Evolutionary conservation across 2,113 vertebrate genomes (phyloP).

Genomic region (Pheucticus melanocephalus): DNA sequence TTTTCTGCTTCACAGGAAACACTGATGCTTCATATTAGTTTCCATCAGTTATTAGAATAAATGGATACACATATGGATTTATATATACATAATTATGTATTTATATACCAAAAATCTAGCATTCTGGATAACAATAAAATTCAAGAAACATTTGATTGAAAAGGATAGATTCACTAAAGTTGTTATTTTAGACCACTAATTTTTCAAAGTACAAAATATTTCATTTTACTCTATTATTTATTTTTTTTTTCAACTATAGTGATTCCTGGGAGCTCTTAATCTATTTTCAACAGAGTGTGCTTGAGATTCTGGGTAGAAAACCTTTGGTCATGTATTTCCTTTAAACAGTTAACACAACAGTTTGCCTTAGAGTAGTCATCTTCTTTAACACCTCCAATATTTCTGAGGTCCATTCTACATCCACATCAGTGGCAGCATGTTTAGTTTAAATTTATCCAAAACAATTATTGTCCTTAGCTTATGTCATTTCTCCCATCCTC

Average conservation of each 20-base stretch:
- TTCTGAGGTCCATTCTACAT: not conserved
- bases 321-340: not conserved
- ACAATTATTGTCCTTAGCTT: not conserved
- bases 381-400: not conserved
- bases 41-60: not conserved
- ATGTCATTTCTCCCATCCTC: not conserved
- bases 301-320: not conserved
- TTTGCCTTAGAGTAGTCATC: not conserved
- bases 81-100: not conserved
- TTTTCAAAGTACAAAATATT: not conserved
- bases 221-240: not conserved
- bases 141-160: not conserved
- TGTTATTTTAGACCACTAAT: not conserved
- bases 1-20: slow-evolving; percentile 30
- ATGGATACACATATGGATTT: not conserved
- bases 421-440: not conserved
- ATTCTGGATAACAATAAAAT: not conserved
- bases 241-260: not conserved
- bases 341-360: not conserved
- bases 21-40: not conserved
- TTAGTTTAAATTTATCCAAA: not conserved
- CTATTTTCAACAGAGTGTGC: not conserved
- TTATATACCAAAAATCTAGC: not conserved
- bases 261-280: not conserved
- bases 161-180: not conserved